phyloP scores from a whole-genome alignment of 2,797 vertebrate genomes.

The Liasis olivaceus region DNA sequence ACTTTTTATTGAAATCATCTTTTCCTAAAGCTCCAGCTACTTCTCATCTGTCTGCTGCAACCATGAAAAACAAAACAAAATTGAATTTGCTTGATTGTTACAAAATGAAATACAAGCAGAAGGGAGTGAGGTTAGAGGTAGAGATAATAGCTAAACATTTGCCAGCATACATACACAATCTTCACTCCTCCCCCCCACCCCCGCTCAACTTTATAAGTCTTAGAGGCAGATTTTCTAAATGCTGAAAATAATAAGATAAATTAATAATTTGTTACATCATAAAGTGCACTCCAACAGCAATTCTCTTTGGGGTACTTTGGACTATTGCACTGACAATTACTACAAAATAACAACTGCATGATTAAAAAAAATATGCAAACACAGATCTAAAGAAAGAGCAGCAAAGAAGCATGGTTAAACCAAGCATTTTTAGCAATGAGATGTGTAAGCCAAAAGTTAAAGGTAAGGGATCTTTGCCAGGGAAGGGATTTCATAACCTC shows the following conservation, averaged over 20 bases:
- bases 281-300: slow-evolving; percentile 48
- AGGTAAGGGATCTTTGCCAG: slow-evolving; percentile 44
- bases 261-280: slow-evolving; percentile 52
- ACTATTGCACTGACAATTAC: slow-evolving; percentile 42
- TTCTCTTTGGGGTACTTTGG: slow-evolving; percentile 48
- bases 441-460: slow-evolving; percentile 62
- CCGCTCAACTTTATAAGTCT: background rate
- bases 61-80: slow-evolving; percentile 47
- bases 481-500: slow-evolving; percentile 38
- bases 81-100: slow-evolving; percentile 49
- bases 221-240: slow-evolving; percentile 46
- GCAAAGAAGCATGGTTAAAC: background rate
- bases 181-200: slow-evolving; percentile 1
- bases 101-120: slow-evolving; percentile 24
- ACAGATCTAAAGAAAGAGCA: background rate
- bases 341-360: slow-evolving; percentile 36
- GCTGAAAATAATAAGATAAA: slow-evolving; percentile 45
- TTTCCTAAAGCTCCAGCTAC: slow-evolving; percentile 28
- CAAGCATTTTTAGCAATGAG: slow-evolving; percentile 24
- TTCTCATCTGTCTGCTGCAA: slow-evolving; percentile 55
- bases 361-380: background rate
- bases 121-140: background rate
- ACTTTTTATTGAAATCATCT: slow-evolving; percentile 29
- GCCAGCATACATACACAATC: background rate
- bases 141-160: slow-evolving; percentile 26